These are phyloP conservation scores for Aulostomus chinensis DNA, from an alignment of 2,797 vertebrate genomes.

Conservation along the genomic window DNA sequence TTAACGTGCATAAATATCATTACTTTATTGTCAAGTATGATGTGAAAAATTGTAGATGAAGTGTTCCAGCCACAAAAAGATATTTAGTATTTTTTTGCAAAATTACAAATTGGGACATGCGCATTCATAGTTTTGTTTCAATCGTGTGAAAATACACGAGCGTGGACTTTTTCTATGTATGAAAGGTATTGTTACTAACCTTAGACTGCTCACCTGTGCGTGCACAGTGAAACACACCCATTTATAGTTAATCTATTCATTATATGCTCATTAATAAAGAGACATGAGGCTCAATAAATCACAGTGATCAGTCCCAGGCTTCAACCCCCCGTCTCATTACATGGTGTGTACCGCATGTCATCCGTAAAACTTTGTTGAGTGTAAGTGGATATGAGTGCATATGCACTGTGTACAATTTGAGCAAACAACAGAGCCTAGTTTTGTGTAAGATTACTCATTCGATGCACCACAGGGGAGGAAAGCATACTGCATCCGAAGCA, in stretches of 20 bases:
- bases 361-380: constrained; percentile 11
- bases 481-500: not conserved
- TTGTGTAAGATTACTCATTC: not conserved
- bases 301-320: constrained; percentile 61
- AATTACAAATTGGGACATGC: too few relatives aligned
- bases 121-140: too few relatives aligned
- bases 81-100: too few relatives aligned
- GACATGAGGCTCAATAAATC: constrained; percentile 63
- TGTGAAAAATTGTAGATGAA: too few relatives aligned
- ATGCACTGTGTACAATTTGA: not conserved
- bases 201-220: constrained; percentile 7
- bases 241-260: constrained; percentile 56
- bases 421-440: not conserved
- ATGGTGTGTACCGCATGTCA: constrained; percentile 33
- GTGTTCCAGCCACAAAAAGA: too few relatives aligned
- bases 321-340: constrained; percentile 39
- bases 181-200: too few relatives aligned
- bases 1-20: not conserved
- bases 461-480: not conserved
- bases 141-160: too few relatives aligned
- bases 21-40: not conserved
- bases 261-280: constrained; percentile 70
- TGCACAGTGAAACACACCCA: constrained; percentile 1
- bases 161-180: too few relatives aligned
- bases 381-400: not conserved